These are phyloP conservation scores for Scartelaos histophorus DNA, from an alignment of 2,113 vertebrate genomes.

Conservation along the genomic window DNA sequence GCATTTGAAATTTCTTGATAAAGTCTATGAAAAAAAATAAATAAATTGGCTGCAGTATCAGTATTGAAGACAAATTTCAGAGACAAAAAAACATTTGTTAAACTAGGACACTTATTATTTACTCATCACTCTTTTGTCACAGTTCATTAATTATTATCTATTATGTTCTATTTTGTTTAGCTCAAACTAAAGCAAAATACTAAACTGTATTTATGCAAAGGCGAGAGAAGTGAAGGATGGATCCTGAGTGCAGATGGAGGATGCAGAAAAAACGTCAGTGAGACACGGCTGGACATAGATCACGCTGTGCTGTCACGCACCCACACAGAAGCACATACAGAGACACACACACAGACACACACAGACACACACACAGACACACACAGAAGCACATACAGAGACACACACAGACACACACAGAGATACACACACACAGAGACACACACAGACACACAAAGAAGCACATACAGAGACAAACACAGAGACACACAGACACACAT, in stretches of 20 bases:
- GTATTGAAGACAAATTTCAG: too few relatives aligned
- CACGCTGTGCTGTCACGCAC: constrained; percentile 51
- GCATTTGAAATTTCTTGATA: too few relatives aligned
- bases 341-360: background rate
- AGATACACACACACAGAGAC: constrained; percentile 44
- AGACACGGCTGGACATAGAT: constrained; percentile 50
- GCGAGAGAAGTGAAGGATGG: constrained; percentile 12
- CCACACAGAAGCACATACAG: constrained; percentile 38
- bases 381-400: too few relatives aligned
- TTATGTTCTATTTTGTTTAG: background rate
- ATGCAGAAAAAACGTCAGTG: constrained; percentile 43
- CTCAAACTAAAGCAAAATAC: background rate
- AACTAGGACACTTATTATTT: background rate
- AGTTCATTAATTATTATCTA: background rate
- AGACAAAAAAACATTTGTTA: too few relatives aligned
- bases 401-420: background rate
- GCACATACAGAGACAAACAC: background rate
- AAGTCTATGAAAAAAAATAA: background rate
- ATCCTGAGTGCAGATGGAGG: constrained; percentile 50
- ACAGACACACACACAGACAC: constrained; percentile 46
- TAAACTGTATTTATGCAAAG: constrained; percentile 1
- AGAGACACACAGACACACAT: constrained; percentile 23
- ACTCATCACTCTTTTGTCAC: background rate
- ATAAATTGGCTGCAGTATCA: too few relatives aligned
- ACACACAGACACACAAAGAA: background rate